Conservation (phyloP, 92 coral and sea anemone species). For the Porites divaricata region DNA sequence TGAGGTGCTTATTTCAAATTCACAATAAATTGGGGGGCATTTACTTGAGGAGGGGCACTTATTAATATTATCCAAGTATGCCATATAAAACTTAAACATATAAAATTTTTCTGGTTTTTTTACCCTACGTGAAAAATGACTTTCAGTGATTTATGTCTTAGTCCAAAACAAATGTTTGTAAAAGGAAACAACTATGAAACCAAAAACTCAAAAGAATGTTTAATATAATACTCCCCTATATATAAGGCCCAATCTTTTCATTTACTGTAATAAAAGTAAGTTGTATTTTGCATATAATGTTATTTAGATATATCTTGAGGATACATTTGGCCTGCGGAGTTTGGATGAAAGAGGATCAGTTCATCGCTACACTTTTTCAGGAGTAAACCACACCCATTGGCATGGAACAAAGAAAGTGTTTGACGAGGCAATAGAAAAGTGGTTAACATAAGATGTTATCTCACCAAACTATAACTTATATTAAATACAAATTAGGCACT, state of each 20-base stretch:
- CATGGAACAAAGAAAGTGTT: slow-evolving; percentile 92
- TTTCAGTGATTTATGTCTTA: too few relatives aligned
- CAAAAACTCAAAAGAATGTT: too few relatives aligned
- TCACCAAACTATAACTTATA: too few relatives aligned
- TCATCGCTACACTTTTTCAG: slow-evolving; percentile 77
- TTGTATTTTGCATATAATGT: too few relatives aligned
- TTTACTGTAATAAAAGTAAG: too few relatives aligned
- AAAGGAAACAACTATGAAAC: too few relatives aligned
- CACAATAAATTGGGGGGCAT: background rate
- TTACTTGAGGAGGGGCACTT: background rate
- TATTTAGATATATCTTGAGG: slow-evolving; percentile 77
- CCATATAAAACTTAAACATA: background rate
- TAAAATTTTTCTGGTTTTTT: too few relatives aligned
- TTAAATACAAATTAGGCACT: background rate
- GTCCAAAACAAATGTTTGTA: too few relatives aligned
- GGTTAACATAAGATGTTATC: slow-evolving; percentile 67
- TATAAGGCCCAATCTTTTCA: too few relatives aligned
- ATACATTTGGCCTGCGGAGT: slow-evolving; percentile 92
- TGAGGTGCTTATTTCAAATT: background rate
- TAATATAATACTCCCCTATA: too few relatives aligned
- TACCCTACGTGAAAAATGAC: too few relatives aligned
- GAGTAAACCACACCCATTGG: slow-evolving; percentile 84
- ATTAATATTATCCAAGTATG: background rate
- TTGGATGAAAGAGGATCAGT: slow-evolving; percentile 81
- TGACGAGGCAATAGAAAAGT: slow-evolving; percentile 87